Conservation (phyloP, 2,888 invertebrate genomes). For the Caenorhabditis sulstoni region DNA sequence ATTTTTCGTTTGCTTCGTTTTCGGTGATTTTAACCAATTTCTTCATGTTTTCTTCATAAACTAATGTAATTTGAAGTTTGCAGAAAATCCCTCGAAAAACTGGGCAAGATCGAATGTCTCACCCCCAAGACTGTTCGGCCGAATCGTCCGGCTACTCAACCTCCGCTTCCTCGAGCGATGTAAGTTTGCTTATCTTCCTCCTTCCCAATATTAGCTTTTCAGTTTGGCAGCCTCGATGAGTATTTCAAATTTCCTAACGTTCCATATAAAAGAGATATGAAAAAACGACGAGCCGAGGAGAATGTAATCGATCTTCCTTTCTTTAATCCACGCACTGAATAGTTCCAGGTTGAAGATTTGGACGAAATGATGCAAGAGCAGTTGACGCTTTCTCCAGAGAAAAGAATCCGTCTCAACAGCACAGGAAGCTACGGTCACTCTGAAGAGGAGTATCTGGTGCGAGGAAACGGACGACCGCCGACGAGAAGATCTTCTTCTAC, state of each 20-base stretch:
- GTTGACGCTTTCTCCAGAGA: constrained; percentile 31
- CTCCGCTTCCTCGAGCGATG: constrained; percentile 33
- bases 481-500: constrained; percentile 20
- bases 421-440: not conserved
- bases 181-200: not conserved
- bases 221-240: constrained; percentile 47
- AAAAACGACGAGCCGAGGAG: constrained; percentile 25
- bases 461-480: not conserved
- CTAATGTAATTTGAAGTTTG: constrained; percentile 1
- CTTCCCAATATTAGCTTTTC: not conserved
- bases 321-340: not conserved
- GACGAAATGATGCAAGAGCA: constrained; percentile 22
- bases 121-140: constrained; percentile 5
- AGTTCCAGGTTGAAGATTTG: constrained; percentile 14
- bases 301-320: constrained; percentile 5
- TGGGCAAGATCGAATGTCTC: constrained; percentile 12
- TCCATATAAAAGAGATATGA: not conserved
- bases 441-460: no score
- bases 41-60: not conserved
- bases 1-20: not conserved
- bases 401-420: constrained; percentile 24
- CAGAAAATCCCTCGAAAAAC: constrained; percentile 1
- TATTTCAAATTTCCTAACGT: constrained; percentile 3
- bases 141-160: constrained; percentile 35
- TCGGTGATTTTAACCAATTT: not conserved